Percentiles rank a stretch among this genome's conserved stretches.
Evolutionary conservation across 1,140 invertebrate species (phyloP).

Genomic region (Trissolcus basalis): DNA sequence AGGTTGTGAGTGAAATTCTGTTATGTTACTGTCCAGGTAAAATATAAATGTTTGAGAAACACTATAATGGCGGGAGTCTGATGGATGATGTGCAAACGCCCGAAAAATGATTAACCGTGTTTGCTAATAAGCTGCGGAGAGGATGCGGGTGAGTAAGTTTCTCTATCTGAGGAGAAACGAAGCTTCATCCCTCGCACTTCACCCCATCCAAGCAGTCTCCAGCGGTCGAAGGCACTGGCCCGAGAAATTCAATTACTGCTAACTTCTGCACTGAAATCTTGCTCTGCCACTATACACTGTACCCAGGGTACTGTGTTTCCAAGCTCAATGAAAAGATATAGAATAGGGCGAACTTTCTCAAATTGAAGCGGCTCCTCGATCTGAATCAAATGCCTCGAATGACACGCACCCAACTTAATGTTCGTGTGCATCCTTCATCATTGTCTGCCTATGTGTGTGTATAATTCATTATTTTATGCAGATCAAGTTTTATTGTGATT

Average conservation of each 20-base stretch:
- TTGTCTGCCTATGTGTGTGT: slow-evolving; percentile 34
- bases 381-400: slow-evolving; percentile 48
- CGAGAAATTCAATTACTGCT: slow-evolving; percentile 75
- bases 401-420: slow-evolving; percentile 24
- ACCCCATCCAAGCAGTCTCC: slow-evolving; percentile 51
- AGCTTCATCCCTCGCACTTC: slow-evolving; percentile 4
- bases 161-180: slow-evolving; percentile 52
- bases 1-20: slow-evolving; percentile 28
- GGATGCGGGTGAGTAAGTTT: slow-evolving; percentile 62
- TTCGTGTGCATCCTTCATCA: slow-evolving; percentile 28
- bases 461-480: slow-evolving; percentile 58
- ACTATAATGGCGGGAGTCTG: slow-evolving; percentile 29
- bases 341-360: slow-evolving; percentile 55
- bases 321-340: slow-evolving; percentile 66
- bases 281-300: slow-evolving; percentile 63
- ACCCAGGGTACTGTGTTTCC: slow-evolving; percentile 69
- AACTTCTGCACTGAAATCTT: slow-evolving; percentile 72
- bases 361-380: slow-evolving; percentile 58
- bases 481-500: slow-evolving; percentile 54
- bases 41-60: slow-evolving; percentile 52
- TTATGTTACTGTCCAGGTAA: slow-evolving; percentile 53
- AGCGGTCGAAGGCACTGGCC: slow-evolving; percentile 71
- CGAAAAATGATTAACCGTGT: slow-evolving; percentile 19
- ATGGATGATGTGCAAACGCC: slow-evolving; percentile 26
- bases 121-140: slow-evolving; percentile 38